Evolutionary conservation across 2,888 invertebrate genomes (phyloP).

Genomic region (Campopleginae sp.): DNA sequence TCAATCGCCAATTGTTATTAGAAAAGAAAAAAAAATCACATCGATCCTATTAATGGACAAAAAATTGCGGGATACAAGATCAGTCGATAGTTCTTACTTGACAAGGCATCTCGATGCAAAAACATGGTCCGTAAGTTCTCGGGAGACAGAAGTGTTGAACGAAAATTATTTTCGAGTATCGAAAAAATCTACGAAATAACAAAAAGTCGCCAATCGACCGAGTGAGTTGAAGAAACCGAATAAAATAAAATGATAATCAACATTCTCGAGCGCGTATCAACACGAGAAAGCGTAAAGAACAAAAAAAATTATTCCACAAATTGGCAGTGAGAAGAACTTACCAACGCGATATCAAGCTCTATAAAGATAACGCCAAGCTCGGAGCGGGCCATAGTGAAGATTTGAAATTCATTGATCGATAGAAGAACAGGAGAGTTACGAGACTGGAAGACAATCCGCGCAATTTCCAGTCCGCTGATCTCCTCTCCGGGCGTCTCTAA

Average conservation of each 20-base stretch:
- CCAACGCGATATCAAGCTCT: constrained; percentile 33
- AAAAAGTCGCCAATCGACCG: not conserved
- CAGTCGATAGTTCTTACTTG: not conserved
- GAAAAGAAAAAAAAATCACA: not conserved
- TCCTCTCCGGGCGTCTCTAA: not conserved
- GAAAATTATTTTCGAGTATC: not conserved
- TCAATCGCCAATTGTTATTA: not conserved
- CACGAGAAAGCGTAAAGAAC: not conserved
- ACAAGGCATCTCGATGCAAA: constrained; percentile 3
- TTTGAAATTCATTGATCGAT: constrained; percentile 12
- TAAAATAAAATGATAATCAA: not conserved
- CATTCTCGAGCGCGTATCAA: not conserved
- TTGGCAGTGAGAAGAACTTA: constrained; percentile 22
- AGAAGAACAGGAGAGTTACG: constrained; percentile 1
- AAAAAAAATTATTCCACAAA: not conserved
- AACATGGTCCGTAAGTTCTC: constrained; percentile 33
- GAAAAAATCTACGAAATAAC: not conserved
- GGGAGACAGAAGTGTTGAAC: constrained; percentile 32
- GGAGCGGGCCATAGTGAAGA: not conserved
- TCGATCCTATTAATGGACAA: constrained; percentile 15
- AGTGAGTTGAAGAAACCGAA: not conserved
- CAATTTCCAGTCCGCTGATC: constrained; percentile 32
- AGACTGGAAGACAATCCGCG: constrained; percentile 17
- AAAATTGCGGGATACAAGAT: not conserved
- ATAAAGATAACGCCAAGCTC: constrained; percentile 28